A percentile compares a stretch with the other conserved stretches of the same genome.
Evolutionary conservation across 2,113 vertebrate genomes (phyloP).

Genomic region (Antechinus flavipes): DNA sequence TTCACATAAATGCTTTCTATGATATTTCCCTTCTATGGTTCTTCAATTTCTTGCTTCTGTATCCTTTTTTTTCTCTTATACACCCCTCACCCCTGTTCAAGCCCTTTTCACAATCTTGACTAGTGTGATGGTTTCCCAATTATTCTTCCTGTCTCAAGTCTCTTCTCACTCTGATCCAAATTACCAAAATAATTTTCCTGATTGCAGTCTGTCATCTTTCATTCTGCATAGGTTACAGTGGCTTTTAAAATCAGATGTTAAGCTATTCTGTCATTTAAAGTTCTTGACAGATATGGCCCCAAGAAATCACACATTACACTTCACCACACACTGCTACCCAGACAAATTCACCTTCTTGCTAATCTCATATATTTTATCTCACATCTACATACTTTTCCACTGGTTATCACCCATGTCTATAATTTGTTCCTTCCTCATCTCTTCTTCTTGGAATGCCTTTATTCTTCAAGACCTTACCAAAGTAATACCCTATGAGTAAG

Average conservation of each 20-base stretch:
- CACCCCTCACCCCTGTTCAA: not conserved
- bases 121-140: not conserved
- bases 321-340: not conserved
- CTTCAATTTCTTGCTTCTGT: not conserved
- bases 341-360: not conserved
- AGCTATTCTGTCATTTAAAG: not conserved
- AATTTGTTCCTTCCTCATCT: not conserved
- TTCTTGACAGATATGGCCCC: not conserved
- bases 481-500: not conserved
- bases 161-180: not conserved
- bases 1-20: not conserved
- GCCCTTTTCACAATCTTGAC: not conserved
- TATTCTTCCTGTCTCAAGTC: not conserved
- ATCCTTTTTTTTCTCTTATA: not conserved
- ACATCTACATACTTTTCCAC: not conserved
- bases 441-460: not conserved
- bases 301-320: not conserved
- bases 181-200: not conserved
- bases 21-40: not conserved
- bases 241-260: not conserved
- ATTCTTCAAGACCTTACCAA: not conserved
- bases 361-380: not conserved
- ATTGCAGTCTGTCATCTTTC: not conserved
- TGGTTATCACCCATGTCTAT: not conserved
- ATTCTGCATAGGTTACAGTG: not conserved